These are phyloP conservation scores for Sarcoramphus papa DNA, from an alignment of 2,797 vertebrate species.

Conservation along the genomic window DNA sequence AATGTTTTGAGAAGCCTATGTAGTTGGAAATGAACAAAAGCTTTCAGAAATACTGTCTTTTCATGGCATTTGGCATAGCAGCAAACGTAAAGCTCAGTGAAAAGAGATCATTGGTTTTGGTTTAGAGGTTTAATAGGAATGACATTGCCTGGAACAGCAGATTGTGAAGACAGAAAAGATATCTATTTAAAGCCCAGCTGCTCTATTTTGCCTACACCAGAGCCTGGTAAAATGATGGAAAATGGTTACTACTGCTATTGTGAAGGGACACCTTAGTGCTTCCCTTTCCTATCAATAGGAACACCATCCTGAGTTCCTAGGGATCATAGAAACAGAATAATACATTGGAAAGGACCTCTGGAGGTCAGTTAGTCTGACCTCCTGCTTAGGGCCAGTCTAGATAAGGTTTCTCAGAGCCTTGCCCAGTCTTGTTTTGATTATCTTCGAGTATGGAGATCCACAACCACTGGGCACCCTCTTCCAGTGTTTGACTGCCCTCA, in stretches of 20 bases:
- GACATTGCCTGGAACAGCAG: neutral
- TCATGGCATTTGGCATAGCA: neutral
- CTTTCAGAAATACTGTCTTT: neutral
- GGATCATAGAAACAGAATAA: neutral
- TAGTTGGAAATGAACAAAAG: neutral
- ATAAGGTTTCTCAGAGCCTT: neutral
- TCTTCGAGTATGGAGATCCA: neutral
- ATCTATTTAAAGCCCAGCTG: neutral
- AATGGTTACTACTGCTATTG: neutral
- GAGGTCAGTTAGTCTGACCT: neutral
- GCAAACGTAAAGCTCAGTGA: neutral
- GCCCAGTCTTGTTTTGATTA: neutral
- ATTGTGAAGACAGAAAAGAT: neutral
- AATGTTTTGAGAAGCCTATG: neutral
- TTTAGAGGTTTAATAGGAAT: neutral
- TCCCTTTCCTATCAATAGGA: neutral
- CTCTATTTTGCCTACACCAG: neutral
- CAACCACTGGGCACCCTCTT: neutral
- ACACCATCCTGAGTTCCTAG: neutral
- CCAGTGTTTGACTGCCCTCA: rapidly evolving
- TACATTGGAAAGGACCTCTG: neutral
- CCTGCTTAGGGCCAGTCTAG: neutral
- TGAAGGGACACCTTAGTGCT: neutral
- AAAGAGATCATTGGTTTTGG: neutral
- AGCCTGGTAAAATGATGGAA: neutral